A percentile compares a stretch with the other conserved stretches of the same genome.
Evolutionary conservation across 2,888 invertebrate species (phyloP).

Genomic region (Chironomus riparius): DNA sequence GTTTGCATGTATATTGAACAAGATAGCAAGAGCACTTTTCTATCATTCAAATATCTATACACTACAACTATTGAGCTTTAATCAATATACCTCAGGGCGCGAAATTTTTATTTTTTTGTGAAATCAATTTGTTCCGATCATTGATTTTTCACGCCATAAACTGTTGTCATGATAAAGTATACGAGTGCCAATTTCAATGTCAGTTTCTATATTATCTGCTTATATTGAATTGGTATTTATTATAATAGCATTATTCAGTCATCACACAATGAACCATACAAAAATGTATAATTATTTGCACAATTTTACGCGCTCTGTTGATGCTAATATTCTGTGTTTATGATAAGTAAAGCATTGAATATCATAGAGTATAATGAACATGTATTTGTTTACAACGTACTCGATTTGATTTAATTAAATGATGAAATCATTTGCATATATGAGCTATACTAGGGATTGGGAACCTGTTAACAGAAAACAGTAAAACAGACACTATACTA

Average conservation of each 20-base stretch:
- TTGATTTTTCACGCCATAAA: slow-evolving; percentile 10
- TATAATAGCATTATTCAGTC: neutral
- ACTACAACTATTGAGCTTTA: neutral
- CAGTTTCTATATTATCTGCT: neutral
- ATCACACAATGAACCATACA: neutral
- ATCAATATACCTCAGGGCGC: slow-evolving; percentile 12
- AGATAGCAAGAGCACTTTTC: neutral
- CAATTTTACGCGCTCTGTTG: neutral
- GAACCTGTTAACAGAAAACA: too few relatives aligned
- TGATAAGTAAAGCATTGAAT: neutral
- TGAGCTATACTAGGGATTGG: too few relatives aligned
- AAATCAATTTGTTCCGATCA: slow-evolving; percentile 26
- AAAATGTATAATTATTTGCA: neutral
- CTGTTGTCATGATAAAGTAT: neutral
- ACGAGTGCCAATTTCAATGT: neutral
- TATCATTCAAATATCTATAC: neutral
- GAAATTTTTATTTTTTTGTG: neutral
- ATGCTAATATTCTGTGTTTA: neutral
- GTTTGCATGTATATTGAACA: neutral
- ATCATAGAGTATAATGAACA: neutral
- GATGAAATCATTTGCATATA: neutral
- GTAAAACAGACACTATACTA: too few relatives aligned
- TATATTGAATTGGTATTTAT: neutral
- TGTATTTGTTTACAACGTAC: neutral
- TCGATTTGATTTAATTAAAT: neutral